These are phyloP conservation scores for Porites lobata DNA, from an alignment of 92 coral and sea anemone genomes.

Conservation along the genomic window DNA sequence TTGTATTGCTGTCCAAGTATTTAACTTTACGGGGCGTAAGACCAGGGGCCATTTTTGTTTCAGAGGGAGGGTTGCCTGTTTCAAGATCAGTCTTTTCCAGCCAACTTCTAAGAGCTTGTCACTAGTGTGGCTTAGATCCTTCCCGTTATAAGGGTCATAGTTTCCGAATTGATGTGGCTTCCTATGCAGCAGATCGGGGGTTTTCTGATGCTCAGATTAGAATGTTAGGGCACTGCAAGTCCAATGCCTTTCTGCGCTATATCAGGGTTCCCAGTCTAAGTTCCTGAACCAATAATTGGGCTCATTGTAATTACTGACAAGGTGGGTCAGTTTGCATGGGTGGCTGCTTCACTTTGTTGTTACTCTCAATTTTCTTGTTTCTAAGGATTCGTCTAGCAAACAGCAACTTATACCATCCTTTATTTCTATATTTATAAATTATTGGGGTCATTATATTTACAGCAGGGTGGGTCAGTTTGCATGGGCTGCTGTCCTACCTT, in stretches of 20 bases:
- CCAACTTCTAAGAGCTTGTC: not conserved
- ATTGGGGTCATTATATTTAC: not conserved
- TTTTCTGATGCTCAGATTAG: too few species aligned
- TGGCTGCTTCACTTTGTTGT: not conserved
- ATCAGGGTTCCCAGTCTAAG: slow-evolving; percentile 15
- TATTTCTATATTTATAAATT: not conserved
- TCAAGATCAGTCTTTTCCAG: not conserved
- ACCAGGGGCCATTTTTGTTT: not conserved
- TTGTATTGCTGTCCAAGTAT: not conserved
- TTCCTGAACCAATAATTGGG: slow-evolving; percentile 1
- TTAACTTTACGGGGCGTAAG: not conserved
- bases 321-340: not conserved
- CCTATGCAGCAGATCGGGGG: slow-evolving; percentile 27
- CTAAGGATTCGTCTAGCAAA: slow-evolving; percentile 8
- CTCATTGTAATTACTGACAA: not conserved
- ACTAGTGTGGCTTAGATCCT: slow-evolving; percentile 16
- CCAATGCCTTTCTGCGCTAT: slow-evolving; percentile 37
- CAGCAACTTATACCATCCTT: not conserved
- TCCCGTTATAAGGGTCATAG: slow-evolving; percentile 44
- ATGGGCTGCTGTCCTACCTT: slow-evolving; percentile 15
- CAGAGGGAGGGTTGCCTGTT: not conserved
- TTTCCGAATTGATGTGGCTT: slow-evolving; percentile 42
- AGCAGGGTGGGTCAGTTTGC: slow-evolving; percentile 13
- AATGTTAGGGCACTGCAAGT: slow-evolving; percentile 10
- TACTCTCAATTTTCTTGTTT: slow-evolving; percentile 6